Base-by-base conservation (phyloP, 2,113 vertebrate genomes). In the Marmota monax region DNA sequence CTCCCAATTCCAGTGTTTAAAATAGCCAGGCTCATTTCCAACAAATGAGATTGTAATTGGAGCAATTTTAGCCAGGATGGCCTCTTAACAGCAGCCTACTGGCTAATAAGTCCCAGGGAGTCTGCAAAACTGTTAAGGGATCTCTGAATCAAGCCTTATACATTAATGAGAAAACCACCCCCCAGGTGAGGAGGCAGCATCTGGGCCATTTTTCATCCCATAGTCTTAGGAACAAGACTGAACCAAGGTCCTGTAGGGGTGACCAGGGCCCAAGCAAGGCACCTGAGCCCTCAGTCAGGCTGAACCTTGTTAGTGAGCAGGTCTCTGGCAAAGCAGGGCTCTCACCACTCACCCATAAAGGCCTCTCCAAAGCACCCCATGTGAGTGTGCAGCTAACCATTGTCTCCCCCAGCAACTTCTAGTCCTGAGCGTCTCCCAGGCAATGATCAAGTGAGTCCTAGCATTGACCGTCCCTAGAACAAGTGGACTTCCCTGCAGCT, bases 1-100 rank as follows among this genome's bases (percentile, higher is more conserved):
- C 82, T 87, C 32, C 69, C 20, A 84, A 84, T 94, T 23, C n/a
- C 53, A n/a, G 61, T 17, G 39, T 80, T 96, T 63, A 79, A 79
- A 90, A 94, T 39, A 90, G 32, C 7, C 45, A 37, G 45, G 73
- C 37, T 84, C 48, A 39, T 16, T 87, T 25, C 12, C 72, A 45
- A 65, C 74, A 69, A 76, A 69, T 39, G 16, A 76, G 23, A 67
- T 22, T 2, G 5, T 34, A 78, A 63, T 37, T 70, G 83, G 48
- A 16, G 25, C 39, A 58, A 53, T 56, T 74, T 90, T 58, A 80
- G 72, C 42, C 37, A 61, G 27, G 13, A 84, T 74, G 20, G 23
- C 34, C 80, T 94, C 29, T 93, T 91, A 90, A 63, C 22, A 58
- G 78, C 32, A 4, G 53, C 16, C 61, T 42, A 22, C 78, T 78